A percentile compares a stretch with the other conserved stretches of the same genome.
phyloP scores from a whole-genome alignment of 2,797 vertebrate species.

The Spinus pinus region DNA sequence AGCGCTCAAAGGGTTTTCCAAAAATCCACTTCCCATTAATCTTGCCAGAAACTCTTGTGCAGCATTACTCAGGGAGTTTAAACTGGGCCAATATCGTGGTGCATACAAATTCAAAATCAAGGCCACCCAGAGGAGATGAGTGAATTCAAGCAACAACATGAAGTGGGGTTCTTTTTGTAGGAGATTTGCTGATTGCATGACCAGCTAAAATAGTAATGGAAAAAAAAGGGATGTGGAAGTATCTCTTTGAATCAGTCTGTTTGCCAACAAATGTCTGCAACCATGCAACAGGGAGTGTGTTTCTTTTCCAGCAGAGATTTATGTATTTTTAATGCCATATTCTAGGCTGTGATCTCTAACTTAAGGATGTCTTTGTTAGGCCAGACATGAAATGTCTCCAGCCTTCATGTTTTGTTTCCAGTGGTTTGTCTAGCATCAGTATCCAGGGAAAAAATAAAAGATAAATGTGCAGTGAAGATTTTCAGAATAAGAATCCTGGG shows the following conservation, averaged over 20 bases:
- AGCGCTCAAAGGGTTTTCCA: slow-evolving; percentile 35
- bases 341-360: background rate
- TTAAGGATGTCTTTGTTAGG: background rate
- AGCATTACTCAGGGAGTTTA: slow-evolving; percentile 2
- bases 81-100: background rate
- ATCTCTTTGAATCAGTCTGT: background rate
- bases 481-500: background rate
- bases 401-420: background rate
- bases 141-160: background rate
- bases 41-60: slow-evolving; percentile 1
- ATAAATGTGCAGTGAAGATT: background rate
- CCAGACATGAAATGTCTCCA: background rate
- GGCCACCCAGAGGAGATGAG: background rate
- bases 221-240: background rate
- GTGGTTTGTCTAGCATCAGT: background rate
- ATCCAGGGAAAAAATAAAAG: background rate
- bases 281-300: background rate
- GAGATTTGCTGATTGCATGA: background rate
- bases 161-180: background rate
- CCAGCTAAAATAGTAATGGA: background rate
- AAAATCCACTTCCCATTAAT: slow-evolving; percentile 48
- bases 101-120: background rate
- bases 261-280: background rate
- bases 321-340: background rate
- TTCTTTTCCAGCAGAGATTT: background rate